Percentiles rank a stretch among this genome's conserved stretches.
Conservation (phyloP, 2,797 vertebrate genomes). For the Tachyglossus aculeatus region DNA sequence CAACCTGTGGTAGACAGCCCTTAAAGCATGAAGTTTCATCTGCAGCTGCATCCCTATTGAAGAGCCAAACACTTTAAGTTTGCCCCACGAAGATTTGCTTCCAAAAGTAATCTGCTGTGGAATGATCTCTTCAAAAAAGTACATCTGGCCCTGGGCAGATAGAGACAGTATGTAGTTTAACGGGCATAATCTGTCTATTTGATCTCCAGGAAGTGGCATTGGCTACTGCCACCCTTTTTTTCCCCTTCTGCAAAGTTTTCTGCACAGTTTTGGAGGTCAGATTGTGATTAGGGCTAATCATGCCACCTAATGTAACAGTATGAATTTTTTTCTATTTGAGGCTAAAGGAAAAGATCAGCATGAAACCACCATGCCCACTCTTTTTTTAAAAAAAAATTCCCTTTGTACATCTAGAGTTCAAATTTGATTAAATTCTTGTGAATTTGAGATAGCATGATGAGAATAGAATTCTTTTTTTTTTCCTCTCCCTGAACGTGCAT, state of each 20-base stretch:
- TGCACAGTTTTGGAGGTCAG: not conserved
- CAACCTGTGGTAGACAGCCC: too few relatives aligned
- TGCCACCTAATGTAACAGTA: not conserved
- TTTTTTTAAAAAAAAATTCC: constrained; percentile 6
- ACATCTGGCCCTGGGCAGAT: not conserved
- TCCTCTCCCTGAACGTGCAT: constrained; percentile 49
- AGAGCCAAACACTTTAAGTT: too few relatives aligned
- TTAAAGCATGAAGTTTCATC: too few relatives aligned
- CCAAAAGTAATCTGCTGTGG: too few relatives aligned
- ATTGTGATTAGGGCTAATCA: not conserved
- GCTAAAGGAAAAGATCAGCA: not conserved
- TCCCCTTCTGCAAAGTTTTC: rapidly evolving
- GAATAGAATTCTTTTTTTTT: constrained; percentile 58
- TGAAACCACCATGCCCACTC: not conserved
- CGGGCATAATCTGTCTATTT: constrained; percentile 25
- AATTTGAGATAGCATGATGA: constrained; percentile 44
- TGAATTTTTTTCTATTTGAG: not conserved
- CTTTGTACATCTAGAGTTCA: constrained; percentile 12
- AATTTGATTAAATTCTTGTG: constrained; percentile 40
- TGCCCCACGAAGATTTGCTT: not conserved
- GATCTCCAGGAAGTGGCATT: constrained; percentile 21
- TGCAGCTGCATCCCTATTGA: too few relatives aligned
- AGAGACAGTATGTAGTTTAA: not conserved
- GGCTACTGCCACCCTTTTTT: not conserved
- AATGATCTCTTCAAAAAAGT: too few relatives aligned